Conservation (phyloP, 1,140 invertebrate species). For the Panagrolaimus sp. region DNA sequence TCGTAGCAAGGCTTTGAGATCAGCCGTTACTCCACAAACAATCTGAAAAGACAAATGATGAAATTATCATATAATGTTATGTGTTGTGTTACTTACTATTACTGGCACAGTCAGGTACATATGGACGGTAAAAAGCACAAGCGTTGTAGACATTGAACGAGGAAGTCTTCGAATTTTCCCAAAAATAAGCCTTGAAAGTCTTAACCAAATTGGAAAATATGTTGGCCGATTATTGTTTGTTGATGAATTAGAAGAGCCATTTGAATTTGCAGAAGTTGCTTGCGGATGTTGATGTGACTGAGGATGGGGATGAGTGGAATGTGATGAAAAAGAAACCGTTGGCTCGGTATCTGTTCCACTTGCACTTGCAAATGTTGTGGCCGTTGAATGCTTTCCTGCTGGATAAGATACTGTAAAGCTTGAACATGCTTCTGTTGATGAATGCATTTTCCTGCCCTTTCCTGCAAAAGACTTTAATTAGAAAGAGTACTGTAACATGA, state of each 20-base stretch:
- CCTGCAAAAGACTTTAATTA: no score
- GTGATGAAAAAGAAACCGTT: no score
- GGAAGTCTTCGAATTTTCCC: slow-evolving; percentile 2
- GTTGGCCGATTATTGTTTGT: not conserved
- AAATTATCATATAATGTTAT: no score
- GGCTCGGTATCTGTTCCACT: no score
- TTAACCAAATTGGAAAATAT: not conserved
- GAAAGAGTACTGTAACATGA: no score
- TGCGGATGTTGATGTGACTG: not conserved
- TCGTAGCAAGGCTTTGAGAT: not conserved
- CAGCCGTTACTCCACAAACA: not conserved
- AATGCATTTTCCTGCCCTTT: no score
- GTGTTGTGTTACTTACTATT: no score
- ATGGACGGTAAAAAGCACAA: not conserved
- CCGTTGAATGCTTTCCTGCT: no score
- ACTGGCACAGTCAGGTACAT: slow-evolving; percentile 6
- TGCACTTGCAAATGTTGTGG: not conserved
- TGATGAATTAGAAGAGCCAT: not conserved
- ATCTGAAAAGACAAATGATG: no score
- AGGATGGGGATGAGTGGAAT: not conserved
- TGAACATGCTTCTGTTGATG: not conserved
- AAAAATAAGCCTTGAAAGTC: slow-evolving; percentile 11
- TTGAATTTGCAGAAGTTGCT: not conserved
- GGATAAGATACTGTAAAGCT: no score
- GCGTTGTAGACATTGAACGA: not conserved